These are phyloP conservation scores for Antennarius maculatus DNA, from an alignment of 2,797 vertebrate genomes.

Conservation along the genomic window DNA sequence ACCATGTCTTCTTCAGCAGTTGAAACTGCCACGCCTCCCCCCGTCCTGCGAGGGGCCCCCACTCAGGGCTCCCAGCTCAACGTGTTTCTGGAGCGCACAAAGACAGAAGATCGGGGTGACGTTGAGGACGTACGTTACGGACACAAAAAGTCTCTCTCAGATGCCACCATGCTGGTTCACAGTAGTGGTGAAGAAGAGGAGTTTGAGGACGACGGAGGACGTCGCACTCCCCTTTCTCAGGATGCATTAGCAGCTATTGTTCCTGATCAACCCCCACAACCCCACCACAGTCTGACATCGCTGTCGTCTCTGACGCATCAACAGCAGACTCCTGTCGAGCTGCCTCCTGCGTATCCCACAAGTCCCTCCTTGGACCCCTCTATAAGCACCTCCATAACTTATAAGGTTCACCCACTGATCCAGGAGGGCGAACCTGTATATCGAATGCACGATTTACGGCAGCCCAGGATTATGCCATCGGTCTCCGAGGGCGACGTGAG, in stretches of 20 bases:
- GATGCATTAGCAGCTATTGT: slow-evolving; percentile 55
- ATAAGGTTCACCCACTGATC: slow-evolving; percentile 85
- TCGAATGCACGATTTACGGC: slow-evolving; percentile 75
- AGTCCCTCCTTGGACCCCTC: slow-evolving; percentile 78
- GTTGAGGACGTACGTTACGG: slow-evolving; percentile 83
- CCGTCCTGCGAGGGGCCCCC: slow-evolving; percentile 60
- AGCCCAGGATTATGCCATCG: slow-evolving; percentile 86
- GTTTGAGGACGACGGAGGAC: slow-evolving; percentile 85
- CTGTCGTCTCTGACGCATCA: slow-evolving; percentile 64
- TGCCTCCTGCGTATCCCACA: slow-evolving; percentile 82
- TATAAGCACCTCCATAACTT: slow-evolving; percentile 78
- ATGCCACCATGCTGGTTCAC: slow-evolving; percentile 98
- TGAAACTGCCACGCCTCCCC: slow-evolving; percentile 76
- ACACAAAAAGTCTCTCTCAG: slow-evolving; percentile 95
- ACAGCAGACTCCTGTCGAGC: slow-evolving; percentile 81
- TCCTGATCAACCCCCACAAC: slow-evolving; percentile 42
- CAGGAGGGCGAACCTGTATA: slow-evolving; percentile 80
- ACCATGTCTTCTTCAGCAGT: slow-evolving; percentile 86
- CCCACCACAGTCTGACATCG: slow-evolving; percentile 61
- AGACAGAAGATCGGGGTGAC: slow-evolving; percentile 79
- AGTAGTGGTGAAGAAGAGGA: slow-evolving; percentile 95
- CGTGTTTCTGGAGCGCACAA: slow-evolving; percentile 82
- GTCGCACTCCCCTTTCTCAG: slow-evolving; percentile 78
- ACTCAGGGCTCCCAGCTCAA: slow-evolving; percentile 86
- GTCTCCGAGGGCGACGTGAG: slow-evolving; percentile 94